These are phyloP conservation scores for Catharus fuscescens DNA, from an alignment of 2,113 vertebrate species.

Conservation along the genomic window DNA sequence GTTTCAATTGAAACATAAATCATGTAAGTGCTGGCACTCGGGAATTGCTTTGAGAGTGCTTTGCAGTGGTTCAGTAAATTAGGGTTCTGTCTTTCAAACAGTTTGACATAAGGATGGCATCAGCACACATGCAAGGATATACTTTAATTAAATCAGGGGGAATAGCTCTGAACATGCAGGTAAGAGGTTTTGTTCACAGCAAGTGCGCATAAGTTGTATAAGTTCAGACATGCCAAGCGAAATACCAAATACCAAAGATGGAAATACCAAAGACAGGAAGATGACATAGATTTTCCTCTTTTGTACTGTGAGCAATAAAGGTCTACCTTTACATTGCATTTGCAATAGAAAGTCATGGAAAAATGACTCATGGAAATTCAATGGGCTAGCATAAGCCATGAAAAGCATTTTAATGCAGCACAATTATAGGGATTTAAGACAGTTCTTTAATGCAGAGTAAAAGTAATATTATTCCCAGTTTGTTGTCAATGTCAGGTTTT, in stretches of 20 bases:
- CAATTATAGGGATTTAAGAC: background rate
- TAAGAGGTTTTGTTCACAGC: background rate
- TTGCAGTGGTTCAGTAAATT: background rate
- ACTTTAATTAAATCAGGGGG: background rate
- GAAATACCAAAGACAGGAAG: constrained; percentile 40
- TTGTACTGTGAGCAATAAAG: constrained; percentile 5
- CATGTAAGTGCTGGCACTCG: background rate
- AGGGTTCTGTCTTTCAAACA: background rate
- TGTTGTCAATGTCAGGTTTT: background rate
- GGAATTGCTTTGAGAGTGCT: background rate
- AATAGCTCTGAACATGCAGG: background rate
- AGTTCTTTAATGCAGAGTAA: background rate
- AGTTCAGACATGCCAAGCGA: constrained; percentile 28
- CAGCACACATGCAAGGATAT: background rate
- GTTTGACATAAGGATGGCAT: background rate
- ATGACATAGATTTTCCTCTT: background rate
- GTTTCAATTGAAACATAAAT: constrained; percentile 24
- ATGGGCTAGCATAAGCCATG: background rate
- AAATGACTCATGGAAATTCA: constrained; percentile 31
- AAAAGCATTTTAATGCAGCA: background rate
- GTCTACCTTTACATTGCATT: constrained; percentile 6
- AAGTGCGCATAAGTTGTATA: background rate
- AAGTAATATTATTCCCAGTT: background rate
- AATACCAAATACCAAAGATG: constrained; percentile 22
- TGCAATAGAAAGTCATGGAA: background rate